These are phyloP conservation scores for Acleris holmiana DNA, from an alignment of 2,888 invertebrate species.

Conservation along the genomic window DNA sequence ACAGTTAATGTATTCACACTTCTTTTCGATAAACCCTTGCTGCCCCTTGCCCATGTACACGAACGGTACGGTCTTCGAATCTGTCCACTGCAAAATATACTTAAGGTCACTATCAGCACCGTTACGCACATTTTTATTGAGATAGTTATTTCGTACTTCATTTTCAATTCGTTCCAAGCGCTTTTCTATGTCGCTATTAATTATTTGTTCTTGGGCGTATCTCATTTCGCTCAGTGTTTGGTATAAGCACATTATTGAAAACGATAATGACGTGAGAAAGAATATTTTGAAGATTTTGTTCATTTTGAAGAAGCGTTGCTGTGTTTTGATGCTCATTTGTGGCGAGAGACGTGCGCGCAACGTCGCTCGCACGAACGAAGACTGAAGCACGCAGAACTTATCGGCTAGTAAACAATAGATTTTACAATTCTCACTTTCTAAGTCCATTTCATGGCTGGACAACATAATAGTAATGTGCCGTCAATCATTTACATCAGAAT, in stretches of 20 bases:
- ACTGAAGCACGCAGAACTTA: too few relatives aligned
- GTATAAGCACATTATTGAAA: constrained; percentile 14
- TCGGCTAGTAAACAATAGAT: too few relatives aligned
- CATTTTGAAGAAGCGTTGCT: too few relatives aligned
- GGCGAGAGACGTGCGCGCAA: too few relatives aligned
- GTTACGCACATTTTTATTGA: constrained; percentile 4
- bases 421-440: too few relatives aligned
- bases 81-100: constrained; percentile 62
- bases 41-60: constrained; percentile 50
- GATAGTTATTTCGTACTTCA: constrained; percentile 2
- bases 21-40: constrained; percentile 51
- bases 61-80: constrained; percentile 49
- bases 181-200: constrained; percentile 36
- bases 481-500: too few relatives aligned
- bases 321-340: too few relatives aligned
- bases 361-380: too few relatives aligned
- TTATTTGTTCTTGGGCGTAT: too few relatives aligned
- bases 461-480: too few relatives aligned
- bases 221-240: constrained; percentile 1
- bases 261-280: constrained; percentile 11
- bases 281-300: constrained; percentile 6
- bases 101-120: constrained; percentile 43
- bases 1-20: constrained; percentile 63
- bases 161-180: background rate
- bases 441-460: too few relatives aligned